Conservation (phyloP, 30 jellyfish, hydroid and myxozoan genomes). For the Aurelia aurita complex sp. Pacific region DNA sequence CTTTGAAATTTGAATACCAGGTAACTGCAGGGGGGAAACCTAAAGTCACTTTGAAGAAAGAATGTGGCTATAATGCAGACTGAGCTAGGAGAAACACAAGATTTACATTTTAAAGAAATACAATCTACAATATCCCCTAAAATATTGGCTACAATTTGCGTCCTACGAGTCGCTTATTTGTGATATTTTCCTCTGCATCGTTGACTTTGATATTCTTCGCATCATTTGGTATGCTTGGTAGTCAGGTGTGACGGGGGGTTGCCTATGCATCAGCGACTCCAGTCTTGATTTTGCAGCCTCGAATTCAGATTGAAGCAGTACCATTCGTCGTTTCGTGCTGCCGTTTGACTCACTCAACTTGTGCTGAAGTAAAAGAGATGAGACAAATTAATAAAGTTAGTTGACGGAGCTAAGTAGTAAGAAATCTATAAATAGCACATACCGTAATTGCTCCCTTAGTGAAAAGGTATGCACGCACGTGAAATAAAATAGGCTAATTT, state of each 20-base stretch:
- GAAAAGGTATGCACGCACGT: too few species aligned
- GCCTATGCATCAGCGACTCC: slow-evolving; percentile 60
- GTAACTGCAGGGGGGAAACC: too few species aligned
- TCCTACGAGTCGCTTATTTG: slow-evolving; percentile 26
- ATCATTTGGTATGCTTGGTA: slow-evolving; percentile 78
- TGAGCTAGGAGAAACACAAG: too few species aligned
- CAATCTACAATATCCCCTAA: too few species aligned
- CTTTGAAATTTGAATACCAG: too few species aligned
- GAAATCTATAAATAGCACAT: too few species aligned
- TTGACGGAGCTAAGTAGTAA: neutral
- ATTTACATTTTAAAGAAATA: too few species aligned
- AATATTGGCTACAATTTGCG: too few species aligned
- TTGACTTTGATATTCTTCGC: slow-evolving; percentile 64
- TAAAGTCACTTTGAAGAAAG: too few species aligned
- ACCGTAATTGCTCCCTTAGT: too few species aligned
- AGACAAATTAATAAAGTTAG: neutral
- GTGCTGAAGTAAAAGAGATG: slow-evolving; percentile 29
- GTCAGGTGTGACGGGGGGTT: slow-evolving; percentile 63
- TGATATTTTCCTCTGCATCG: slow-evolving; percentile 54
- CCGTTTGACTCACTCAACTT: slow-evolving; percentile 52
- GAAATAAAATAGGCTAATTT: too few species aligned
- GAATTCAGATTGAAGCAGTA: slow-evolving; percentile 62
- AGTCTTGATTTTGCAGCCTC: slow-evolving; percentile 74
- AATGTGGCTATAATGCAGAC: too few species aligned
- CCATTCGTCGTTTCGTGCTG: slow-evolving; percentile 70